phyloP scores from a whole-genome alignment of 2,113 vertebrate species.

The Andinoacara biseriatus region DNA sequence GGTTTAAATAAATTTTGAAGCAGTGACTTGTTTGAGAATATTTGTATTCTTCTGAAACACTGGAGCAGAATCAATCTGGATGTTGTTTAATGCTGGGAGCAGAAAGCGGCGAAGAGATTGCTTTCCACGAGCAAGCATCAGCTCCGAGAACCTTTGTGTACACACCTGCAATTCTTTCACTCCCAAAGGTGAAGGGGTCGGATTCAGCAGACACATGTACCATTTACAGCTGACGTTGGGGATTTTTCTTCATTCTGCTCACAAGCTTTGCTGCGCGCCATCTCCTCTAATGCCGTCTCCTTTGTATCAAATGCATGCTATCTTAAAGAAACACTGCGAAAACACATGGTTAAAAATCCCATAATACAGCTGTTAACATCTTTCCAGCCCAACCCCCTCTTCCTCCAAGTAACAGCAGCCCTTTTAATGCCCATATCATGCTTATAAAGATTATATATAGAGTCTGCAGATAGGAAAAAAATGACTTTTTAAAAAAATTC shows the following conservation, averaged over 20 bases:
- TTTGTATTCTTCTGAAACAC: conserved; percentile 42
- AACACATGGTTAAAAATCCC: conserved; percentile 40
- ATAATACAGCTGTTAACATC: conserved; percentile 56
- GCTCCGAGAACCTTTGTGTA: conserved; percentile 30
- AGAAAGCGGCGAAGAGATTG: conserved; percentile 24
- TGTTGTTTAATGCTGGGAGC: conserved; percentile 33
- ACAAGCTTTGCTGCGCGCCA: conserved; percentile 22
- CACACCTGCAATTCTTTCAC: conserved; percentile 33
- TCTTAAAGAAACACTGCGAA: conserved; percentile 29
- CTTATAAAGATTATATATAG: conserved; percentile 28
- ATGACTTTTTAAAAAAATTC: neutral
- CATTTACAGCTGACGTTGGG: conserved; percentile 22
- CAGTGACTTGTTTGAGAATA: conserved; percentile 27
- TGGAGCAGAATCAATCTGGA: conserved; percentile 33
- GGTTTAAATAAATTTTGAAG: conserved; percentile 23
- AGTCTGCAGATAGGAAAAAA: conserved; percentile 33
- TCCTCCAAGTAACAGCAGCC: no score
- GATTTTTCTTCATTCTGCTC: conserved; percentile 39
- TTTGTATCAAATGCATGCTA: conserved; percentile 11
- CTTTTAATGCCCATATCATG: no score
- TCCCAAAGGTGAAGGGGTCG: conserved; percentile 36
- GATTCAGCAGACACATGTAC: conserved; percentile 30
- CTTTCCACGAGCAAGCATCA: conserved; percentile 44
- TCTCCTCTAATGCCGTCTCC: neutral
- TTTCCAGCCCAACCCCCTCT: neutral